A percentile compares a stretch with the other conserved stretches of the same genome.
phyloP scores from a whole-genome alignment of 2,888 invertebrate genomes.

The Eupithecia inturbata region DNA sequence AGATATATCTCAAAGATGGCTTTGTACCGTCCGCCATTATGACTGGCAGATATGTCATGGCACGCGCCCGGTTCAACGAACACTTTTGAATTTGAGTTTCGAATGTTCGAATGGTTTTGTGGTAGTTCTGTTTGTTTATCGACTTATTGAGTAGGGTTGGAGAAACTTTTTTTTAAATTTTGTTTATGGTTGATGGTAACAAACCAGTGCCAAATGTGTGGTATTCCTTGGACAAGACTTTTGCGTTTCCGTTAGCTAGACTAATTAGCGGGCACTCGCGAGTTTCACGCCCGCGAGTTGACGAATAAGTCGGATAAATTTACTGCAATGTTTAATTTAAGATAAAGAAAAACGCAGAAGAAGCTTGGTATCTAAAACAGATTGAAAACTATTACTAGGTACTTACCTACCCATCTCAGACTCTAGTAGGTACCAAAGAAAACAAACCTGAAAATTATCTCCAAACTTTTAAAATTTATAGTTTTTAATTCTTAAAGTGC shows the following conservation, averaged over 20 bases:
- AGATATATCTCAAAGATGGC: constrained; percentile 78
- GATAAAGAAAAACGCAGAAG: neutral
- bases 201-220: neutral
- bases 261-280: too few relatives aligned
- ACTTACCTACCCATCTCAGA: too few relatives aligned
- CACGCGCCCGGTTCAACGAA: constrained; percentile 75
- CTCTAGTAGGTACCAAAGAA: too few relatives aligned
- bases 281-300: too few relatives aligned
- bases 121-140: constrained; percentile 62
- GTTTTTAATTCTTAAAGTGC: neutral
- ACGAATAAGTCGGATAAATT: too few relatives aligned
- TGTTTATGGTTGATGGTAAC: neutral
- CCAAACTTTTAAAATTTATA: neutral
- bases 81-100: constrained; percentile 60
- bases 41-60: constrained; percentile 76
- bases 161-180: neutral
- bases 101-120: constrained; percentile 53
- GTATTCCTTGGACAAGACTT: neutral
- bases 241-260: neutral
- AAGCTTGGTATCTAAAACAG: neutral
- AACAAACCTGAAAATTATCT: neutral
- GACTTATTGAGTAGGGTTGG: constrained; percentile 23
- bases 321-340: neutral
- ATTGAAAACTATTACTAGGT: neutral
- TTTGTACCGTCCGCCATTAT: constrained; percentile 77